phyloP scores from a whole-genome alignment of 2,888 invertebrate species.

The Chydorus sphaericus region DNA sequence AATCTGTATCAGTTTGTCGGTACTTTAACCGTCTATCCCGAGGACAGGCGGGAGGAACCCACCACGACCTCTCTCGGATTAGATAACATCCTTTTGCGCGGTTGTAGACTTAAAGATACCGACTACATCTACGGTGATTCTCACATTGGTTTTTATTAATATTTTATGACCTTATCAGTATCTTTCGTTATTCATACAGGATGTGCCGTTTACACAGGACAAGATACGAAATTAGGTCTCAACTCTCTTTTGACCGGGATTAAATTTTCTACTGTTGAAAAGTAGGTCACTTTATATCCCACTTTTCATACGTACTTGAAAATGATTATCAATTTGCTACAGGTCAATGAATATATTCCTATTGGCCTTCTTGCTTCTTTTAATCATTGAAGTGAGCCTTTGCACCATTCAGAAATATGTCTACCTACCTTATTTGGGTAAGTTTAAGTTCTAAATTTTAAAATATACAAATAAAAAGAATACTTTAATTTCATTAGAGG shows the following conservation, averaged over 20 bases:
- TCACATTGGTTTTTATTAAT: too few species aligned
- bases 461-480: too few species aligned
- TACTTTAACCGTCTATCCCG: conserved; percentile 21
- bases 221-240: conserved; percentile 64
- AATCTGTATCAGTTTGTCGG: conserved; percentile 69
- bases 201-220: conserved; percentile 67
- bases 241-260: conserved; percentile 59
- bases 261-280: conserved; percentile 51
- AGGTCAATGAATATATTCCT: conserved; percentile 58
- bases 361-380: conserved; percentile 45
- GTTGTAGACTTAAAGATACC: conserved; percentile 64
- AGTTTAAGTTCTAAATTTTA: neutral
- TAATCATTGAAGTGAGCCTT: conserved; percentile 42
- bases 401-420: conserved; percentile 42
- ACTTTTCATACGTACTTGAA: too few species aligned
- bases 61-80: conserved; percentile 38
- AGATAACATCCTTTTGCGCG: conserved; percentile 61
- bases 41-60: neutral
- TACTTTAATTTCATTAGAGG: too few species aligned
- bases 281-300: conserved; percentile 27
- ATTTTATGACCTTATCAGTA: neutral
- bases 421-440: neutral
- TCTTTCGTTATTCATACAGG: conserved; percentile 33
- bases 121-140: conserved; percentile 45
- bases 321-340: too few species aligned